phyloP scores from a whole-genome alignment of 2,113 vertebrate species.

The Sceloporus tristichus region DNA sequence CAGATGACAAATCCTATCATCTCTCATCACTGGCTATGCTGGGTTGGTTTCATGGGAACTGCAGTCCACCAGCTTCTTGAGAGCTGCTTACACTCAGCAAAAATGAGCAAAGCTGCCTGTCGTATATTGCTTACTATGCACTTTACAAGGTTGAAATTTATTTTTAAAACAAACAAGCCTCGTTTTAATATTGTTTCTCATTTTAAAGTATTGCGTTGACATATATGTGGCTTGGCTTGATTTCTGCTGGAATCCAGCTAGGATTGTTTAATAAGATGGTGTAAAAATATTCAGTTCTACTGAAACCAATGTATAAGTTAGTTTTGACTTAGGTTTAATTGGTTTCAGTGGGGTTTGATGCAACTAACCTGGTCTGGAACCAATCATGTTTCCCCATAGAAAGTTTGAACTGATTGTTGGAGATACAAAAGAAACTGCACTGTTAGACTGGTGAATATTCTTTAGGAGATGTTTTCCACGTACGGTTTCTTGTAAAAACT shows the following conservation, averaged over 20 bases:
- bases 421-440: not conserved
- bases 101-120: not conserved
- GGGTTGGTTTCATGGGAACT: too few species aligned
- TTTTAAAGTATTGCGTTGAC: not conserved
- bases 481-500: not conserved
- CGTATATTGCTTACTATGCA: not conserved
- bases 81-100: too few species aligned
- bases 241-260: not conserved
- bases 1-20: not conserved
- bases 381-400: not conserved
- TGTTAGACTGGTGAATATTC: not conserved
- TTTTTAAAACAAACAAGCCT: not conserved
- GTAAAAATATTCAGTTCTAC: not conserved
- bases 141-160: not conserved
- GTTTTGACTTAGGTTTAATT: not conserved
- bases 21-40: not conserved
- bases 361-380: not conserved
- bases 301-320: not conserved
- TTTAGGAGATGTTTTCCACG: not conserved
- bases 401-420: not conserved
- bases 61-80: too few species aligned
- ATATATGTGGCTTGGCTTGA: not conserved
- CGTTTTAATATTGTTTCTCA: not conserved
- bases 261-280: not conserved
- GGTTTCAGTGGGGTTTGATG: not conserved